Base-by-base conservation (phyloP, 37 sponge, comb jelly and placozoan species). In the Dysidea cf. avara region DNA sequence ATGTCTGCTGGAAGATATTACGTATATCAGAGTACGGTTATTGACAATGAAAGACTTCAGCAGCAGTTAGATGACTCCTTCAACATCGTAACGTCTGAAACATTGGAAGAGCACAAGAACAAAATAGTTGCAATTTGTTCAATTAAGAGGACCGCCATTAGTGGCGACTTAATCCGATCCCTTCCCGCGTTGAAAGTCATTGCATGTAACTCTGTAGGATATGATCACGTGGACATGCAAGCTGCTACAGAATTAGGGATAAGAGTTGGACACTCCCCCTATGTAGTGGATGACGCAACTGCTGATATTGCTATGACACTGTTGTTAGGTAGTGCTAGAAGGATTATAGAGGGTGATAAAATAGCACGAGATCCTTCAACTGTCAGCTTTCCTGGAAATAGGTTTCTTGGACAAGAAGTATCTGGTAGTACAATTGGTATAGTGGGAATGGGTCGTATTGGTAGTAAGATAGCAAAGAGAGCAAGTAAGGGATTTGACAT, bases 381-480 rank as follows among this genome's bases (percentile, higher is more conserved):
- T 2, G 39, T 32, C 18, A 0, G 0, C 13, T 78, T 73, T 46
- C 30, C 20, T 2, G 72, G 75, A 21, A 7, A 29, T 17, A 54
- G 33, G 39, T 76, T 81, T 78, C 68, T 69, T 36, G 88, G 89
- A 7, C 25, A 34, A 18, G 81, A 87, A 39, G 93, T 95, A 29
- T 73, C 64, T 35, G 81, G 86, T 14, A 82, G 57, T 16, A 89
- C 85, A 22, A 54, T 87, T 3, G 96, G 96, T 5, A 87, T 95
- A 20, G 70, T 95, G 32, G 96, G 96, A 36, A 91, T 95, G 96
- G 96, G 96, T 34, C 39, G 92, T 28, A 87, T 95, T 30, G 96
- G 96, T 35, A 25, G 28, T 7, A 79, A 82, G 39, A 53, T 95
- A 14, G 96, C 96, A 1, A 72, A 77, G 46, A 67, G 93, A 67